A percentile compares a stretch with the other conserved stretches of the same genome.
phyloP scores from a whole-genome alignment of 2,797 vertebrate species.

The Macropus fuliginosus region DNA sequence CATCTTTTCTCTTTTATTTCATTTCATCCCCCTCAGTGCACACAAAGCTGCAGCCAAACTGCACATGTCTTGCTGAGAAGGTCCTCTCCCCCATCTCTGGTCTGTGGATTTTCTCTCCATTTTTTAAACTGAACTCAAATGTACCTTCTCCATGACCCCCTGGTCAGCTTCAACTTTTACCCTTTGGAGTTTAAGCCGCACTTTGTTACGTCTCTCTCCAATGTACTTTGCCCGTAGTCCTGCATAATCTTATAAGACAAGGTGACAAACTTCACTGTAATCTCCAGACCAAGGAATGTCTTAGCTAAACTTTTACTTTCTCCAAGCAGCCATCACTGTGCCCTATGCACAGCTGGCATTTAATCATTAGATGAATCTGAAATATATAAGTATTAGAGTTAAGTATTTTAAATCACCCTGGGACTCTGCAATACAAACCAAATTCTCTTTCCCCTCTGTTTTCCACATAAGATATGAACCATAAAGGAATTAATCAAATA shows the following conservation, averaged over 20 bases:
- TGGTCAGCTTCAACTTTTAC: not conserved
- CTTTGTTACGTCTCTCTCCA: not conserved
- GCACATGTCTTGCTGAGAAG: not conserved
- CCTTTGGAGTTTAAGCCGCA: not conserved
- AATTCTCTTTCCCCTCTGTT: not conserved
- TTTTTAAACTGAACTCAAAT: not conserved
- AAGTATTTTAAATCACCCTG: not conserved
- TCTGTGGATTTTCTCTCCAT: not conserved
- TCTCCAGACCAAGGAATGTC: not conserved
- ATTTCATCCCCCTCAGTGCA: not conserved
- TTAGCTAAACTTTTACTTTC: not conserved
- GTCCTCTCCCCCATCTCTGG: not conserved
- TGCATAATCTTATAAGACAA: not conserved
- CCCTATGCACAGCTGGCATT: not conserved
- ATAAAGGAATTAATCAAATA: not conserved
- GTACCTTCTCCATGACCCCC: not conserved
- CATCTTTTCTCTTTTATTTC: not conserved
- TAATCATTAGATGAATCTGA: not conserved
- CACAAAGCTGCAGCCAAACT: not conserved
- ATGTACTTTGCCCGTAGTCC: not conserved
- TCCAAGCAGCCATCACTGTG: not conserved
- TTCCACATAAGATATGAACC: not conserved
- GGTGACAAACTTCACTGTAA: not conserved
- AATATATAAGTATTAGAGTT: not conserved
- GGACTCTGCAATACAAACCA: not conserved